Evolutionary conservation across 2,113 vertebrate species (phyloP), one percentile per base, ranked within the genome.

Genomic region (Terrapene triunguis): DNA sequence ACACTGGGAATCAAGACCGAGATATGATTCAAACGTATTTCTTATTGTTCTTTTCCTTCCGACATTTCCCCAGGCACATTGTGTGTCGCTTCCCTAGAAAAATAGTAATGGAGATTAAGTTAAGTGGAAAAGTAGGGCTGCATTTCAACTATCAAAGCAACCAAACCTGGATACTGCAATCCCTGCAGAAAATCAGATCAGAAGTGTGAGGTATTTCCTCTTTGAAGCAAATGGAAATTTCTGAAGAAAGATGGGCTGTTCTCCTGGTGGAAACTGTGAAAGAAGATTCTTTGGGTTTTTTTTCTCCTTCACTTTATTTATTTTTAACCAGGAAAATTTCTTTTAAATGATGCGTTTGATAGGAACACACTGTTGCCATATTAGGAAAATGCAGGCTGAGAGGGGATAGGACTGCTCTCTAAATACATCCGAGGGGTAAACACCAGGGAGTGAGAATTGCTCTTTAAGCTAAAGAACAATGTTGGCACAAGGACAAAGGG

Each of bases 121-220:
- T 84, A 89, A 95, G 82, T 92, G 94, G 94, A 93, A 96, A 95
- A 95, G 76, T 82, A 80, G 80, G 87, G 82, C 93, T 95, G 95
- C 69, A 87, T 82, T 93, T 51, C 84, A 82, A 90, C 4, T 38
- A 89, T 94, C 87, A 92, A 84, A 95, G 55, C n/a, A 94, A 80
- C n/a, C 21, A 82, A 94, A 65, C 10, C 80, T 81, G 3, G 91
- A 42, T 81, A 89, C 82, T 54, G 88, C 89, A 90, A 32, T 80
- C 89, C 84, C 94, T 85, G 91, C 47, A 90, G 88, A 96, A 94
- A 92, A 95, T 38, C 51, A 90, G 88, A 87, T 84, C 81, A 55
- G 50, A 50, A 84, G 29, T 24, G 76, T 29, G 84, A 95, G 80
- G n/a, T 0, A 5, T 76, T 92, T 53, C n/a, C 59, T 59, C 74